Evolutionary conservation across 2,797 vertebrate genomes (phyloP), one percentile per base, ranked within the genome.

Genomic region (Pipistrellus kuhlii): DNA sequence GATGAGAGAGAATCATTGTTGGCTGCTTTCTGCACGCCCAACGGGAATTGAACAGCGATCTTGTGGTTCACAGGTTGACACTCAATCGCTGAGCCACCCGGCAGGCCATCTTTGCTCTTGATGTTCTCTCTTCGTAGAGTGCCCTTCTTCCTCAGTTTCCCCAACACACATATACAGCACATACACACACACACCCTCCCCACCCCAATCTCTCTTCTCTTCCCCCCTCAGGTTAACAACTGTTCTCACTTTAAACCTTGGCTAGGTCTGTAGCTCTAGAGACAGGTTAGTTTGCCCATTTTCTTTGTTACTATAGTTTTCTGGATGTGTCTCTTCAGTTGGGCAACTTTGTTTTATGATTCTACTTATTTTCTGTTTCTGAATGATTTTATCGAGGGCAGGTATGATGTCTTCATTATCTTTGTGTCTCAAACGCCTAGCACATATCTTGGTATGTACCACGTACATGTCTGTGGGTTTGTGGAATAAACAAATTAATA

Each of bases 311-410:
- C 46, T 66, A 25, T 64, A 41, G 53, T 17, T 14, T 8, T 3
- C 20, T 23, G 53, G 30, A n/a, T 53, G 18, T 68, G 23, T 77
- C 23, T 89, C 6, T 82, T 32, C 2, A 30, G 21, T 57, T 20
- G 30, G 30, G 46, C 51, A 81, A 59, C 11, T n/a, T 76, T 8
- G 41, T 18, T 85, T 76, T 46, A 41, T 88, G 62, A 81, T 51
- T 91, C 66, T 68, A 18, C 86, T 57, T 57, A 38, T 55, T 84
- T 85, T 32, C 32, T 81, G 5, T 80, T 93, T 87, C 73, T 93
- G 41, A 51, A 21, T n/a, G 62, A 44, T 32, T 62, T 85, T 92
- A 41, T 18, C 9, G 35, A 91, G 66, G 25, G 11, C 23, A 62
- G 32, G 44, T 30, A 46, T 17, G 20, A 3, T 7, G 3, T 46